Conservation (phyloP, 2,113 vertebrate genomes). For the Apus apus region DNA sequence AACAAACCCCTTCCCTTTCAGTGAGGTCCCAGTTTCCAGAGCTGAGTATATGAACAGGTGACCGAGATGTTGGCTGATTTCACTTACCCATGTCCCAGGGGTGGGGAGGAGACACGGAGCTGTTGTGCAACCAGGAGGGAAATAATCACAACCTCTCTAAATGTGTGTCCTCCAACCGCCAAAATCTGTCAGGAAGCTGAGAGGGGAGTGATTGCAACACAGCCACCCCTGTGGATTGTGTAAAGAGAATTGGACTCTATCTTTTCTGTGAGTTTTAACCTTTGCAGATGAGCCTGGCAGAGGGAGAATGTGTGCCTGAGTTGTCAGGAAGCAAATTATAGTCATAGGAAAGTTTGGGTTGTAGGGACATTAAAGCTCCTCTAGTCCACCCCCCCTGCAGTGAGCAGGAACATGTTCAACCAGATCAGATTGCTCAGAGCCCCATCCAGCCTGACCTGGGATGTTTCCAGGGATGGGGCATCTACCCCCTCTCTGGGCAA, state of each 20-base stretch:
- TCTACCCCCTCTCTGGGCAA: background rate
- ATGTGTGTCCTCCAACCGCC: background rate
- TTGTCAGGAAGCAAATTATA: background rate
- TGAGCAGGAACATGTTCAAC: background rate
- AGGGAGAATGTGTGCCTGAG: fast-evolving
- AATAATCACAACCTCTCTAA: background rate
- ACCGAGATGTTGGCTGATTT: background rate
- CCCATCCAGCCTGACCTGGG: background rate
- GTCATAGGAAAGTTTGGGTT: background rate
- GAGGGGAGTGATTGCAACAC: background rate
- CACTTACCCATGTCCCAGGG: background rate
- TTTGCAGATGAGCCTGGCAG: background rate
- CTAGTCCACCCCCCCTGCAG: background rate
- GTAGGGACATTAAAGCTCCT: background rate
- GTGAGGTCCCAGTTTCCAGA: background rate
- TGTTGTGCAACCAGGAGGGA: background rate
- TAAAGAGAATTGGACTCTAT: fast-evolving
- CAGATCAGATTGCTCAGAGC: background rate
- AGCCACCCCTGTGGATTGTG: background rate
- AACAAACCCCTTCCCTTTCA: background rate
- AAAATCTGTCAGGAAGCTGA: background rate
- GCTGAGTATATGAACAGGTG: background rate
- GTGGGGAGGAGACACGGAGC: background rate
- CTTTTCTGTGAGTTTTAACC: background rate
- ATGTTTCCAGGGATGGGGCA: background rate